Evolutionary conservation across 1,140 invertebrate genomes (phyloP).

Genomic region (Nasonia longicornis): DNA sequence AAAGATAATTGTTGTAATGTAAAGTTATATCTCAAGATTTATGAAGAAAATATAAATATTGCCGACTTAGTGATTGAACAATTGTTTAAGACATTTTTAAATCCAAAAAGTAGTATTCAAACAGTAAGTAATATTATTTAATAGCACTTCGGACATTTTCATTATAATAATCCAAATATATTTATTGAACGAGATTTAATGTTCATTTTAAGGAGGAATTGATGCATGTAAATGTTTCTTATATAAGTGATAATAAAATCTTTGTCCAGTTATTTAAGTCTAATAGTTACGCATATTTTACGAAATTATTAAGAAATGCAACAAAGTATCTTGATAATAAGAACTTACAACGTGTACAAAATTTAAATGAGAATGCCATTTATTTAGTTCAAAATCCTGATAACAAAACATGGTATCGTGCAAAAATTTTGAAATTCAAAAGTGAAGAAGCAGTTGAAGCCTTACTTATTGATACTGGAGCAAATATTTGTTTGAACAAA

Average conservation of each 20-base stretch:
- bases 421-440: neutral
- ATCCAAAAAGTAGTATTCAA: neutral
- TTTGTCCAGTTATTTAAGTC: neutral
- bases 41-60: neutral
- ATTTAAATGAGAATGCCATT: neutral
- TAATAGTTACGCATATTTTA: slow-evolving; percentile 8
- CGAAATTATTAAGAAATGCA: slow-evolving; percentile 18
- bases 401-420: neutral
- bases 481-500: neutral
- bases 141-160: neutral
- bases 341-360: neutral
- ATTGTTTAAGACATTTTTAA: neutral
- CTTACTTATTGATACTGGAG: neutral
- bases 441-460: neutral
- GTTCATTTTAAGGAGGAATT: slow-evolving; percentile 2
- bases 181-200: neutral
- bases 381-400: neutral
- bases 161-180: no score
- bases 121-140: neutral
- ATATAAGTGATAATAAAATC: neutral
- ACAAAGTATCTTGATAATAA: neutral
- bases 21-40: neutral
- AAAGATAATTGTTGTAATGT: neutral
- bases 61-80: neutral
- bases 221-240: neutral